Conservation (phyloP, 2,888 invertebrate species). For the Troglohyphantes excavatus region DNA sequence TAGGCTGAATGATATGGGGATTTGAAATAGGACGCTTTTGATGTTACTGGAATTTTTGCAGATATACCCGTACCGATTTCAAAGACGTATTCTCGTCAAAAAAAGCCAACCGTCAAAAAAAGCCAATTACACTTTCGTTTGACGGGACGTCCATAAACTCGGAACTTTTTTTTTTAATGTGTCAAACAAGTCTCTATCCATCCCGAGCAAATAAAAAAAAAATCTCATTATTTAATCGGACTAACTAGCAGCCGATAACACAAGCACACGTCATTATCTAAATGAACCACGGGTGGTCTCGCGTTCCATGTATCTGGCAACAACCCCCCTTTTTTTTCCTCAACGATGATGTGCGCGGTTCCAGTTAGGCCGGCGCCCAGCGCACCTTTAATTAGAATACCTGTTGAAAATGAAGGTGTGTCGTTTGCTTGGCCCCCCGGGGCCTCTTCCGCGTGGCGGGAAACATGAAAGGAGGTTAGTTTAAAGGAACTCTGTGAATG, state of each 20-base stretch:
- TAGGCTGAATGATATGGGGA: too few species aligned
- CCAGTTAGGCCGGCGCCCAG: slow-evolving; percentile 42
- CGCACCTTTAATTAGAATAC: slow-evolving; percentile 61
- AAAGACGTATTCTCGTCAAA: too few species aligned
- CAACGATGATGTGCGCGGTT: not conserved
- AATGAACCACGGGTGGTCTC: slow-evolving; percentile 22
- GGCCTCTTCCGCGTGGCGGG: not conserved
- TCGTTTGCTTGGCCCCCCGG: too few species aligned
- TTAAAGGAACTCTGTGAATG: not conserved
- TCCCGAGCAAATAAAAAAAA: not conserved
- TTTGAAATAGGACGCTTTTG: too few species aligned
- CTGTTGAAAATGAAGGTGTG: slow-evolving; percentile 35
- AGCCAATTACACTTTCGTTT: too few species aligned
- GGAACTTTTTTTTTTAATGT: not conserved
- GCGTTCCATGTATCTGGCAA: not conserved
- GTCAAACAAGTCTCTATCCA: not conserved
- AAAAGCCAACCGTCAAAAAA: too few species aligned
- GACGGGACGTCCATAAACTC: too few species aligned
- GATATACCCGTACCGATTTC: too few species aligned
- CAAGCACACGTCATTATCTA: not conserved
- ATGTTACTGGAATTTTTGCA: too few species aligned
- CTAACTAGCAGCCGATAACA: not conserved
- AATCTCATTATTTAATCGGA: not conserved
- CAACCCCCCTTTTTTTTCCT: not conserved
- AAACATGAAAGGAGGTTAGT: slow-evolving; percentile 11